A percentile compares a stretch with the other conserved stretches of the same genome.
Evolutionary conservation across 2,888 invertebrate species (phyloP).

Genomic region (Sicus ferrugineus): DNA sequence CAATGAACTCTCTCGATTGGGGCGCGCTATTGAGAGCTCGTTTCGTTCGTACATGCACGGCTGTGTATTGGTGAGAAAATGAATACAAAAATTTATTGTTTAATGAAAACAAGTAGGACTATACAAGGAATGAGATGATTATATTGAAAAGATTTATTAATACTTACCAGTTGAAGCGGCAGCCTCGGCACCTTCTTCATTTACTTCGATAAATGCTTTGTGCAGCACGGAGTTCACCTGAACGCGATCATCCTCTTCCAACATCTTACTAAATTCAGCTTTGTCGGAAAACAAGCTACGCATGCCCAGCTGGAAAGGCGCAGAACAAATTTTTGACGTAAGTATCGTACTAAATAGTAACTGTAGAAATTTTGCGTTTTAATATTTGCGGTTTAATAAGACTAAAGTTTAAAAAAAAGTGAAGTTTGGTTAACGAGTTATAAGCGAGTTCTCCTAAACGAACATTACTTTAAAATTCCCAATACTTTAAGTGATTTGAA

Average conservation of each 20-base stretch:
- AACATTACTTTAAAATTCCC: too few relatives aligned
- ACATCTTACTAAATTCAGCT: conserved; percentile 72
- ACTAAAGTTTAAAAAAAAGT: too few relatives aligned
- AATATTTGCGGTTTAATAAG: too few relatives aligned
- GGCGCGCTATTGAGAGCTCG: too few relatives aligned
- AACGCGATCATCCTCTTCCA: conserved; percentile 62
- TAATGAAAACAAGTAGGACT: neutral
- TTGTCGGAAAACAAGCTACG: conserved; percentile 69
- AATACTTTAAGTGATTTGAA: too few relatives aligned
- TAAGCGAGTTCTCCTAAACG: too few relatives aligned
- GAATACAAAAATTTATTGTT: neutral
- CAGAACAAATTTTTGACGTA: too few relatives aligned
- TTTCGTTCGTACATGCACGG: too few relatives aligned
- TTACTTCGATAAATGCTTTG: conserved; percentile 87
- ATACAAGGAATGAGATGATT: neutral
- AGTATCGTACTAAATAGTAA: too few relatives aligned
- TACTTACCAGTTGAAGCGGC: conserved; percentile 70
- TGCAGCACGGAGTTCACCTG: conserved; percentile 78
- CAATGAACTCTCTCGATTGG: too few relatives aligned
- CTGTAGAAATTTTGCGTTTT: too few relatives aligned
- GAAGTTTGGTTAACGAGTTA: too few relatives aligned
- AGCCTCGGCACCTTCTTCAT: conserved; percentile 88
- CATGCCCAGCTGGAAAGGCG: conserved; percentile 72
- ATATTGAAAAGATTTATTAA: neutral
- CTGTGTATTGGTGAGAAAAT: neutral